These are phyloP conservation scores for Trissolcus basalis DNA, from an alignment of 1,140 invertebrate species.

Conservation along the genomic window DNA sequence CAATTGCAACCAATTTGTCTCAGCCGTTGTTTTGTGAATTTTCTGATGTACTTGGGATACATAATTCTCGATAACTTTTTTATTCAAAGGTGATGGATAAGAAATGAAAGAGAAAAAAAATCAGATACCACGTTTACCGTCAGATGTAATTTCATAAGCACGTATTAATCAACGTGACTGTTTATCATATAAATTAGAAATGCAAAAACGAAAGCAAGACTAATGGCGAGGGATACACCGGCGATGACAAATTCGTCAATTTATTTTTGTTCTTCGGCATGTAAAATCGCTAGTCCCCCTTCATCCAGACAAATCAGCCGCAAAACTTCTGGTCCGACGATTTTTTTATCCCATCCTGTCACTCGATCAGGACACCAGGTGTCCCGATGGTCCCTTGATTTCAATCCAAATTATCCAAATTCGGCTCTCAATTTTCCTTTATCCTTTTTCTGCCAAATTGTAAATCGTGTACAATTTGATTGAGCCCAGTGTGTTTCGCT, in stretches of 20 bases:
- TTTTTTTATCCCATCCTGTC: conserved; percentile 53
- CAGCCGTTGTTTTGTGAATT: too few species aligned
- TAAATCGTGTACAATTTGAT: too few species aligned
- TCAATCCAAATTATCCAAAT: conserved; percentile 61
- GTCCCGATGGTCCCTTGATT: conserved; percentile 47
- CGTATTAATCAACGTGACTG: conserved; percentile 49
- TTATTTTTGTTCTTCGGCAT: conserved; percentile 57
- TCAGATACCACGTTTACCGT: too few species aligned
- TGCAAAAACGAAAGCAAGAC: conserved; percentile 41
- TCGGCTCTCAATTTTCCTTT: conserved; percentile 17
- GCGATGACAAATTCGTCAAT: conserved; percentile 59
- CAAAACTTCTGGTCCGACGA: conserved; percentile 15
- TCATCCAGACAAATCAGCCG: conserved; percentile 47
- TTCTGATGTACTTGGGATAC: too few species aligned
- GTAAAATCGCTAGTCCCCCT: conserved; percentile 40
- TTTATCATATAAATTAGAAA: conserved; percentile 56
- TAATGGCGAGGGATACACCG: conserved; percentile 20
- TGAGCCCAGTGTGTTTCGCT: too few species aligned
- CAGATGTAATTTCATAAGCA: too few species aligned
- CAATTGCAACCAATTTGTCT: too few species aligned
- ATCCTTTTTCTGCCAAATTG: conserved; percentile 18
- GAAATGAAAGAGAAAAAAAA: too few species aligned
- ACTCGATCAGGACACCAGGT: conserved; percentile 56
- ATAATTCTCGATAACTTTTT: too few species aligned
- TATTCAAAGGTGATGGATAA: too few species aligned